Conservation (phyloP, 2,113 vertebrate genomes). For the Leptobrachium leishanense region DNA sequence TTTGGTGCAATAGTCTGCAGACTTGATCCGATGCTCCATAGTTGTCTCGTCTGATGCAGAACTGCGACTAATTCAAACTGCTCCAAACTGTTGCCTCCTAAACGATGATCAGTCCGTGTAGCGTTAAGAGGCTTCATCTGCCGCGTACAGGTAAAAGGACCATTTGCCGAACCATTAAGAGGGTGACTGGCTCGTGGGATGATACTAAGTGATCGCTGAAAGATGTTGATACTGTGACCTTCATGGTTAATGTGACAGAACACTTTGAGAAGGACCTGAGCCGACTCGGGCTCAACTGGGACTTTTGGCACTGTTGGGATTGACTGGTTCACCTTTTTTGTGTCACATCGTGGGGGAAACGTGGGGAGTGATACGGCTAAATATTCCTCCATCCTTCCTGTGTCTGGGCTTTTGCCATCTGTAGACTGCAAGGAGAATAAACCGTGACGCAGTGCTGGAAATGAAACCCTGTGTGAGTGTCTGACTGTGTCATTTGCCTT, state of each 20-base stretch:
- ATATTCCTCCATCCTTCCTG: constrained; percentile 76
- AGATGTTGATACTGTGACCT: too few relatives aligned
- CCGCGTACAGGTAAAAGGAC: too few relatives aligned
- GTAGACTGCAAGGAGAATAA: constrained; percentile 72
- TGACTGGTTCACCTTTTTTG: not conserved
- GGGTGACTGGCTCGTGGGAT: too few relatives aligned
- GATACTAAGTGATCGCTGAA: too few relatives aligned
- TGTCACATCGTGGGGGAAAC: constrained; percentile 42
- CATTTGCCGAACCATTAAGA: not conserved
- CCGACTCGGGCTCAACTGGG: not conserved
- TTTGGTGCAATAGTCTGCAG: too few relatives aligned
- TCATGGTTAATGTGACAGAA: not conserved
- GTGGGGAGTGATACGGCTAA: constrained; percentile 64
- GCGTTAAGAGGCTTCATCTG: too few relatives aligned
- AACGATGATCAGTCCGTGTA: too few relatives aligned
- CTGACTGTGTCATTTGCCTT: constrained; percentile 9
- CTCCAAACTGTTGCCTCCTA: too few relatives aligned
- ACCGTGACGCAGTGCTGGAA: constrained; percentile 73
- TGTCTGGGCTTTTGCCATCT: constrained; percentile 71
- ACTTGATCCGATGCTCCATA: too few relatives aligned
- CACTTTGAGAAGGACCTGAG: not conserved
- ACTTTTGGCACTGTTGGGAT: not conserved
- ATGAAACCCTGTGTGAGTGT: constrained; percentile 59
- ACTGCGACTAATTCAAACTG: too few relatives aligned
- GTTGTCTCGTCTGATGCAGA: too few relatives aligned